Base-by-base conservation (phyloP, 1,140 invertebrate species). In the Solenopsis invicta region DNA sequence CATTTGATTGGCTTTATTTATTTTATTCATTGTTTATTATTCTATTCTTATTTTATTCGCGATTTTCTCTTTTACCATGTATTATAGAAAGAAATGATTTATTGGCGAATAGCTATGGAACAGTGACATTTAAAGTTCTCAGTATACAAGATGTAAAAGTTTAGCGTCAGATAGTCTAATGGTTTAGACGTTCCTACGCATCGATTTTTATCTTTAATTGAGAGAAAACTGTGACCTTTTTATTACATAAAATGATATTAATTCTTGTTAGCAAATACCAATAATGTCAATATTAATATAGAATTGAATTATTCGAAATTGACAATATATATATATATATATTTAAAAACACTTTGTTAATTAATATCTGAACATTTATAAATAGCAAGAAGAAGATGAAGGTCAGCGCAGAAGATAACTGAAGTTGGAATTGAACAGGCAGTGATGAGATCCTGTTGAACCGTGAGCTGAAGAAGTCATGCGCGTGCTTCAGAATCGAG, bases 81-180 rank as follows among this genome's bases (percentile, higher is more conserved):
- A n/a, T 16, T 34, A 16, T 12, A 18, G 3, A 50, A 75, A 88
- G 59, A 41, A 72, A 74, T 37, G 69, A 87, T 29, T 54, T 29
- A 67, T 12, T 0, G 2, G 29, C 13, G 41, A 6, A 75, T 54
- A 16, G 16, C n/a, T 37, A 21, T 21, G 64, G 50, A 69, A 87
- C 29, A 21, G 12, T 86, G 87, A 86, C 88, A 88, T 89, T 89
- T 89, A 67, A 29, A 34, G 10, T 12, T 48, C 62, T 85, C 77
- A 59, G 9, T 59, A n/a, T 12, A 48, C 10, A 29, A 29, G 4
- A 59, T 12, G 12, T 37, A 34, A 88, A 88, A 88, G 74, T 78
- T 77, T 66, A 84, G 13, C 34, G 3, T 34, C 8, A 24, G 24
- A 75, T 41, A 24, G 37, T 10, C 54, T 29, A n/a, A 74, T 50